These are phyloP conservation scores for Calidris pygmaea DNA, from an alignment of 2,113 vertebrate species.

Conservation along the genomic window DNA sequence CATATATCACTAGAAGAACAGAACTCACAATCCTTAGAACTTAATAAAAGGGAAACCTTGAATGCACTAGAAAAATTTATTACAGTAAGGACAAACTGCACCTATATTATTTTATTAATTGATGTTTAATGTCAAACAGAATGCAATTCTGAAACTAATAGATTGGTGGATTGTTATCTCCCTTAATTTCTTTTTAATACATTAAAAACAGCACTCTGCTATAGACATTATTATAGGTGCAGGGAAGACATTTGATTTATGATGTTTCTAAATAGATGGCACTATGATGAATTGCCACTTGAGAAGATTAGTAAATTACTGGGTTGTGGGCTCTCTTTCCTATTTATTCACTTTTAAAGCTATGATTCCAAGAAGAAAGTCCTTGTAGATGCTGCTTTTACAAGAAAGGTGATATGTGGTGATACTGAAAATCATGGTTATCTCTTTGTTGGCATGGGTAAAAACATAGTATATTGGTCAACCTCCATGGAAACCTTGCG, in stretches of 20 bases:
- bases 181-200: conserved; percentile 31
- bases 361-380: background rate
- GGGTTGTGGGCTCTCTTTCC: background rate
- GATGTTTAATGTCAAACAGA: background rate
- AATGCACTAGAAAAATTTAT: background rate
- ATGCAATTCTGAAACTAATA: background rate
- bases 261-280: background rate
- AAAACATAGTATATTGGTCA: background rate
- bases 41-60: background rate
- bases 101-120: background rate
- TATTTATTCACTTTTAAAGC: background rate
- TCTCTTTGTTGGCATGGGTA: background rate
- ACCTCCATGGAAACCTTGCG: background rate
- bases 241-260: conserved; percentile 32
- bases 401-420: background rate
- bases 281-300: conserved; percentile 32
- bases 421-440: background rate
- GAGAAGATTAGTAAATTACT: conserved; percentile 20
- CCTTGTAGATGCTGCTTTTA: background rate
- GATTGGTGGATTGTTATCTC: background rate
- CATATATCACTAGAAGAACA: background rate
- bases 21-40: background rate
- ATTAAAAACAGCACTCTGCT: background rate
- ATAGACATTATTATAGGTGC: background rate
- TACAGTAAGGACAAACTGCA: background rate